Evolutionary conservation across 2,888 invertebrate genomes (phyloP), one percentile per base, ranked within the genome.

Genomic region (Drosophila trichaetosa): DNA sequence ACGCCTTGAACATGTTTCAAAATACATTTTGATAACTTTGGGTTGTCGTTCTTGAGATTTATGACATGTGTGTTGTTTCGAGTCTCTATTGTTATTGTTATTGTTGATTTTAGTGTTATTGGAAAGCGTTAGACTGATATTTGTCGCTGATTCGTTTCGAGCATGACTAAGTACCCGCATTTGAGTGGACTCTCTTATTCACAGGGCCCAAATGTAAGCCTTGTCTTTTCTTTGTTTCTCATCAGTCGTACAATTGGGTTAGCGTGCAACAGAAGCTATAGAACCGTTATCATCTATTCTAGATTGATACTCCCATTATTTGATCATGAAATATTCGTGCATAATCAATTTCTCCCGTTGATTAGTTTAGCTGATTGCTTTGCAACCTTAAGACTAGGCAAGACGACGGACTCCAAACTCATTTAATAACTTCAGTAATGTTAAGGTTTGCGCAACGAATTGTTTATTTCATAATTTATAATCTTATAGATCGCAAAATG

Each of bases 1-100:
- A 86, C 89, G 85, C 85, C 89, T 86, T 69, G 63, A 74, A 83
- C 74, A 85, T 82, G 88, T 63, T 71, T 61, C 58, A 69, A 88
- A 74, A 78, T 76, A 64, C 69, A 71, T 62, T 87, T 82, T 84
- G 79, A 84, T 89, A 79, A 67, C 67, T 83, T 66, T 73, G 70
- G 69, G 64, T 63, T 56, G 57, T 70, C 63, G 59, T 69, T 66
- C 58, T 40, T 49, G 6, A 88, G 85, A 90, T 85, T 90, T 85
- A 85, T 85, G 90, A 85, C 78, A 76, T 77, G 52, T 81, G 64
- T 49, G 58, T 60, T 49, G 38, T 31, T 57, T 69, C 38, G 51
- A 31, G 48, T 58, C 69, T 69, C 65, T 51, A 65, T 65, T 75
- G 68, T 75, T 69, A 62, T 64, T 65, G 75, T 59, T 64, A 59